Percentiles rank a stretch among this genome's conserved stretches.
These are phyloP conservation scores for Tetrax tetrax DNA, from an alignment of 2,113 vertebrate genomes.

Conservation along the genomic window DNA sequence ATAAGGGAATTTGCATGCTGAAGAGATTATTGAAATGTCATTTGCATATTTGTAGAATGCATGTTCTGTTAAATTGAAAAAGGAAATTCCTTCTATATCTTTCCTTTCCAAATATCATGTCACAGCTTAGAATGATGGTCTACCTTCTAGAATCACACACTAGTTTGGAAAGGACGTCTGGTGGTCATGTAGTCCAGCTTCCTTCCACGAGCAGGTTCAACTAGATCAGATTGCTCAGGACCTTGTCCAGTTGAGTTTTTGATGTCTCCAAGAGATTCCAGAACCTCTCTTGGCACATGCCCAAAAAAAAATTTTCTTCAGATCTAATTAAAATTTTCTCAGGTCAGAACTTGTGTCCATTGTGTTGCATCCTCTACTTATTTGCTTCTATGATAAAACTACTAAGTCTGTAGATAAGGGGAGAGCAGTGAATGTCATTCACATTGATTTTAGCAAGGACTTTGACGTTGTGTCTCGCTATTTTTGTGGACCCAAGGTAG, in stretches of 20 bases:
- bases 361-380: background rate
- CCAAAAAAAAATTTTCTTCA: background rate
- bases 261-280: background rate
- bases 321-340: background rate
- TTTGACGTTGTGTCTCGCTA: background rate
- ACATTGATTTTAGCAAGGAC: background rate
- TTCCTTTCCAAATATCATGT: background rate
- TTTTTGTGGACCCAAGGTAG: background rate
- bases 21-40: constrained; percentile 21
- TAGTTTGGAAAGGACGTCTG: background rate
- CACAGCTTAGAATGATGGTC: background rate
- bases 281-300: background rate
- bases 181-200: background rate
- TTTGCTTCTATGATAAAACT: background rate
- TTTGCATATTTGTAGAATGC: constrained; percentile 13
- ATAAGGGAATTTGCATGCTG: constrained; percentile 28
- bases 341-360: background rate
- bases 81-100: background rate
- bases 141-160: background rate
- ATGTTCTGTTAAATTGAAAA: background rate
- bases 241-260: background rate
- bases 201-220: background rate
- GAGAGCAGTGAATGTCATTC: background rate
- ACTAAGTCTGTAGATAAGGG: background rate
- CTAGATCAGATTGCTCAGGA: background rate